Evolutionary conservation across 1,140 invertebrate genomes (phyloP).

Genomic region (Holcopasites calliopsidis): DNA sequence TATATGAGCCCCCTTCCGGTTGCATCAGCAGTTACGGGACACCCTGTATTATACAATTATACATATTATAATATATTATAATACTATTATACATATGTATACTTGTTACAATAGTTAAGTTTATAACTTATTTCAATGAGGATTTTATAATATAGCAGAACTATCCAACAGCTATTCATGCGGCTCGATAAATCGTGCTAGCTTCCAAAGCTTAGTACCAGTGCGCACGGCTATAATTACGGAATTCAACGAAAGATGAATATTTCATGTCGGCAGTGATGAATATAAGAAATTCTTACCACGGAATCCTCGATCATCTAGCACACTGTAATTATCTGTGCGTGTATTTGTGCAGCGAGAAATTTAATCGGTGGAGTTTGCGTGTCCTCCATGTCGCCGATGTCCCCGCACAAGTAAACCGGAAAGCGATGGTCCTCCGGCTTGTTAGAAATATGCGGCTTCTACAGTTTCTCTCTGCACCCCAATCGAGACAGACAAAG

Average conservation of each 20-base stretch:
- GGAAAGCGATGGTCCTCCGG: slow-evolving; percentile 2
- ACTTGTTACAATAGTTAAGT: slow-evolving; percentile 22
- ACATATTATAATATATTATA: not conserved
- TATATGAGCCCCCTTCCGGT: too few species aligned
- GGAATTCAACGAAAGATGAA: slow-evolving; percentile 22
- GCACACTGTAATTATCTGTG: slow-evolving; percentile 48
- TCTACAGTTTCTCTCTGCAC: not conserved
- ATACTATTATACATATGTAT: too few species aligned
- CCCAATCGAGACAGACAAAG: slow-evolving; percentile 30
- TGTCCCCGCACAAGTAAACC: slow-evolving; percentile 47
- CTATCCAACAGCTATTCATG: slow-evolving; percentile 8
- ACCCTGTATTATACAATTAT: not conserved
- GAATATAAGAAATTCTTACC: slow-evolving; percentile 17
- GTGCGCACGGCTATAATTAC: slow-evolving; percentile 15
- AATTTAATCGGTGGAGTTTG: slow-evolving; percentile 58
- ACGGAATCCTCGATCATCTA: slow-evolving; percentile 16
- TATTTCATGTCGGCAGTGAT: slow-evolving; percentile 28
- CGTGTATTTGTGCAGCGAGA: slow-evolving; percentile 45
- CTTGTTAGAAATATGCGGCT: slow-evolving; percentile 34
- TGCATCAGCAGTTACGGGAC: too few species aligned
- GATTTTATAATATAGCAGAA: not conserved
- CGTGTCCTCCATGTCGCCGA: slow-evolving; percentile 60
- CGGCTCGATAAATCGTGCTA: slow-evolving; percentile 21
- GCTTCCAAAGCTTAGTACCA: not conserved
- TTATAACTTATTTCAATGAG: slow-evolving; percentile 12